Base-by-base conservation (phyloP, 2,888 invertebrate species). In the Amphipoea lucens region DNA sequence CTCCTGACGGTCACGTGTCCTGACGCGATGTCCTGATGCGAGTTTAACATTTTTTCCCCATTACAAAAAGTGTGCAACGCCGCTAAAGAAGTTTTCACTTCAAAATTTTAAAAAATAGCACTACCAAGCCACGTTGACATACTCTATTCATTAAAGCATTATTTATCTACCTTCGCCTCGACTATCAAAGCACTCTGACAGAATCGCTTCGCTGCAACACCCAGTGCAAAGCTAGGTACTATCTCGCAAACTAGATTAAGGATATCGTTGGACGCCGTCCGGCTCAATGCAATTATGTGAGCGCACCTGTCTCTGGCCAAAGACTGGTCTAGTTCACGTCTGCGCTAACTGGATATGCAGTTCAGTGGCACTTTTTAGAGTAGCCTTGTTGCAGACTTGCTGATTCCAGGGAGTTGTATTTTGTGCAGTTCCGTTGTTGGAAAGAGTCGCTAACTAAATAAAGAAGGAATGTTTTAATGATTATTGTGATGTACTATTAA, bases 231-330 rank as follows among this genome's bases (percentile, higher is more conserved):
- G 85, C 81, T 54, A 71, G 66, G 45, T 45, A 79, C 88, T 85
- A 90, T 90, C 83, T 90, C 73, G 73, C 84, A 87, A 92, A 93
- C 90, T 93, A 91, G 91, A 93, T 94, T 94, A 94, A 90, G 89
- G 89, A 90, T 92, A 92, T 91, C 91, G 89, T 88, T 90, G 84
- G 86, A 81, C 89, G 89, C 86, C 82, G 89, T 86, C 85, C 81
- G 86, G 85, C 12, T 86, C 88, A 91, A 94, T 92, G 92, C 92
- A 93, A 93, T 94, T 93, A 93, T 87, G 87, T 89, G 84, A 67
- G 88, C 81, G 90, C 92, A 92, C 91, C 92, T 92, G 93, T 85
- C 79, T 62, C 79, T 84, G 74, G 82, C 88, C 89, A 86, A 83
- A 76, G 77, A 68, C 68, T 65, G 4, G 83, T 84, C n/a, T 0